Evolutionary conservation across 2,888 invertebrate genomes (phyloP).

Genomic region (Papilio protenor): DNA sequence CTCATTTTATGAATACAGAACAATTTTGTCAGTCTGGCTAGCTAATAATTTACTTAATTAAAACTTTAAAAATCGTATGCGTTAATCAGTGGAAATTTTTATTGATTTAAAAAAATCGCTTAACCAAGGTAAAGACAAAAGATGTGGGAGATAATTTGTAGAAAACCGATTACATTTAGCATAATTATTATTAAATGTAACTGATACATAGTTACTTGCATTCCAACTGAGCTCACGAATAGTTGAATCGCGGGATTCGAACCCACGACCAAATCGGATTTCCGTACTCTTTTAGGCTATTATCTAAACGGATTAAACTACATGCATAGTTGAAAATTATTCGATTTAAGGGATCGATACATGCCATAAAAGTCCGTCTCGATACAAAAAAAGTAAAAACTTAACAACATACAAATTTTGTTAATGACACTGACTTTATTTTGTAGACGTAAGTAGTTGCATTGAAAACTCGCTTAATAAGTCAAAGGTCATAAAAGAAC

Average conservation of each 20-base stretch:
- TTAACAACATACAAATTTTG: background rate
- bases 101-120: background rate
- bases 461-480: constrained; percentile 13
- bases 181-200: too few relatives aligned
- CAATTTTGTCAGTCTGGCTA: background rate
- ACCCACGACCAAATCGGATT: too few relatives aligned
- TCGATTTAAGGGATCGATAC: too few relatives aligned
- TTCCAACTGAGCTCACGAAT: too few relatives aligned
- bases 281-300: too few relatives aligned
- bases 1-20: constrained; percentile 3
- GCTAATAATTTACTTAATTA: background rate
- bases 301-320: too few relatives aligned
- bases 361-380: background rate
- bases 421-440: background rate
- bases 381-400: background rate
- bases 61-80: background rate
- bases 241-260: too few relatives aligned
- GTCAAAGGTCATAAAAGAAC: constrained; percentile 29
- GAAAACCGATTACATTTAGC: too few relatives aligned
- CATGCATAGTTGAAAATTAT: too few relatives aligned
- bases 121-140: too few relatives aligned
- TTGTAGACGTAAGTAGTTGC: constrained; percentile 4
- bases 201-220: too few relatives aligned
- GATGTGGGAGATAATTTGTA: too few relatives aligned
- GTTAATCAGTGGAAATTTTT: background rate